These are phyloP conservation scores for Scolopax bukidnonensis DNA, from an alignment of 2,797 vertebrate species.

Conservation along the genomic window DNA sequence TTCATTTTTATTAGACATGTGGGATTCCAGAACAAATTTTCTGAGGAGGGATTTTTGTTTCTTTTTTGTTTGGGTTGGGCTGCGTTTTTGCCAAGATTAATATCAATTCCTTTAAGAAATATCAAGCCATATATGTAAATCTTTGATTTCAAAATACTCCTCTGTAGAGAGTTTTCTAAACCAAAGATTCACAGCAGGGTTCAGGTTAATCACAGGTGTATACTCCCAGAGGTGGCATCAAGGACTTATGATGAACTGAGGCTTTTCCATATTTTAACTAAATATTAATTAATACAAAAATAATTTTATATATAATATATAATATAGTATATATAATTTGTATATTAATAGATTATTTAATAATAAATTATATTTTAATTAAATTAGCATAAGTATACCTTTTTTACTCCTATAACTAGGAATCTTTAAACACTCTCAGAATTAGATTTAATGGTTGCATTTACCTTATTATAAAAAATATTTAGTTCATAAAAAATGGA, in stretches of 20 bases:
- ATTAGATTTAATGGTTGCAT: not conserved
- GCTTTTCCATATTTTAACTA: not conserved
- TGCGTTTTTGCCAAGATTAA: not conserved
- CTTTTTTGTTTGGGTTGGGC: not conserved
- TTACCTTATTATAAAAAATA: not conserved
- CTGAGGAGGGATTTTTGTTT: accelerated
- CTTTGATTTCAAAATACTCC: not conserved
- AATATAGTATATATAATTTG: no score
- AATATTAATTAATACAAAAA: no score
- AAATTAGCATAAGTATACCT: not conserved
- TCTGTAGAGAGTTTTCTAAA: not conserved
- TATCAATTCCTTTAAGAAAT: not conserved
- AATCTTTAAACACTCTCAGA: not conserved
- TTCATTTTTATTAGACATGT: not conserved
- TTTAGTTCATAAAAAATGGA: not conserved
- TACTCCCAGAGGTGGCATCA: not conserved
- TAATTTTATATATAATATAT: no score
- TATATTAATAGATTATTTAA: no score
- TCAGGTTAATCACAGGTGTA: not conserved
- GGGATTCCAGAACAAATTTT: not conserved
- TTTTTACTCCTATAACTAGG: not conserved
- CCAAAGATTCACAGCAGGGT: not conserved
- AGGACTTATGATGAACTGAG: not conserved
- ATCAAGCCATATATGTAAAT: not conserved
- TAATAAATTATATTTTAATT: no score